Conservation (phyloP, 2,888 invertebrate genomes). For the Patella depressa region DNA sequence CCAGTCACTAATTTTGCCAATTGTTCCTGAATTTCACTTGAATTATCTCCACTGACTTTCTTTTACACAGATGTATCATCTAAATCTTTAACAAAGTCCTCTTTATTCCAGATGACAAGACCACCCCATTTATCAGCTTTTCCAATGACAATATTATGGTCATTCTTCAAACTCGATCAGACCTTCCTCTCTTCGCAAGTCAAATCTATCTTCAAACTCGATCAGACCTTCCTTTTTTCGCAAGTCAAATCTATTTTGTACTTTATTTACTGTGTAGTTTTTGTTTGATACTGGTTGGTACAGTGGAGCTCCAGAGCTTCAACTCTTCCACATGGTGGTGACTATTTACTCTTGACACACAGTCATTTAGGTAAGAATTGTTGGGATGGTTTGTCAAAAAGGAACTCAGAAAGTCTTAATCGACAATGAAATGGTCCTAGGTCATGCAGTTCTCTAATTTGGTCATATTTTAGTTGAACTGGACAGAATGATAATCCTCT, state of each 20-base stretch:
- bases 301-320: neutral
- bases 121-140: conserved; percentile 19
- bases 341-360: neutral
- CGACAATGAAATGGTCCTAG: no score
- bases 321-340: neutral
- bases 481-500: no score
- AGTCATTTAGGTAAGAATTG: neutral
- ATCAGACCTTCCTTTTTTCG: neutral
- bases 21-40: neutral
- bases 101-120: conserved; percentile 7
- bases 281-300: neutral
- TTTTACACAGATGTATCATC: neutral
- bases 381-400: neutral
- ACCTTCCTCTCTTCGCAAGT: neutral
- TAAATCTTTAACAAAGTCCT: neutral
- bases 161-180: neutral
- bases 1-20: neutral
- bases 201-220: neutral
- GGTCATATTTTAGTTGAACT: no score
- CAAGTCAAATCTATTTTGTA: neutral
- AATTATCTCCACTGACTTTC: neutral
- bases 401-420: no score
- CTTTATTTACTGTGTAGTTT: neutral
- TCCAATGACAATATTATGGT: conserved; percentile 13
- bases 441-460: no score